Percentiles rank a stretch among this genome's conserved stretches.
Conservation (phyloP, 2,797 vertebrate species). For the Microctenopoma lineatum region DNA sequence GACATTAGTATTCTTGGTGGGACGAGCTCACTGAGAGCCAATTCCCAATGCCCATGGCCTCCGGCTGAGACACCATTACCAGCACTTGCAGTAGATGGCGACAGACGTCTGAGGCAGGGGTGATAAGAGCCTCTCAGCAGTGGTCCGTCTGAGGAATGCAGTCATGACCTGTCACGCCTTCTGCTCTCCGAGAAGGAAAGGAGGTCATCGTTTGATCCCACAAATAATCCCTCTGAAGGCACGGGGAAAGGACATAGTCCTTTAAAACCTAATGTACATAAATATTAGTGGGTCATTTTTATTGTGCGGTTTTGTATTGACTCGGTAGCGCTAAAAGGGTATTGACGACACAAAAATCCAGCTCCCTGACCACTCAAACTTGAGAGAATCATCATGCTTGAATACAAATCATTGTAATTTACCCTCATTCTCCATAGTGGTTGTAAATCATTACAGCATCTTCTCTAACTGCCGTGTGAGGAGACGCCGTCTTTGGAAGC, state of each 20-base stretch:
- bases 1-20: slow-evolving; percentile 44
- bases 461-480: background rate
- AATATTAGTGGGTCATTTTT: too few species aligned
- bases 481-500: background rate
- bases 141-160: slow-evolving; percentile 46
- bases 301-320: too few species aligned
- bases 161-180: slow-evolving; percentile 35
- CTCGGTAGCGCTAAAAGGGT: too few species aligned
- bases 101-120: slow-evolving; percentile 60
- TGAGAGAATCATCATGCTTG: background rate
- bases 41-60: slow-evolving; percentile 27
- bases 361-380: background rate
- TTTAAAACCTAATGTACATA: too few species aligned
- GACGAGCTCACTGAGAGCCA: slow-evolving; percentile 16
- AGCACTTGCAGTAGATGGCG: slow-evolving; percentile 68
- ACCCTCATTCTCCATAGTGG: background rate
- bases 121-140: slow-evolving; percentile 59
- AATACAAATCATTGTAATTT: background rate
- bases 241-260: background rate
- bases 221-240: slow-evolving; percentile 14
- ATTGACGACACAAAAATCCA: background rate
- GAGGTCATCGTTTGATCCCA: slow-evolving; percentile 46
- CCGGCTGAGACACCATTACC: slow-evolving; percentile 45
- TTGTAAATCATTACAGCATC: slow-evolving; percentile 9
- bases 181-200: slow-evolving; percentile 24